A percentile compares a stretch with the other conserved stretches of the same genome.
Evolutionary conservation across 1,140 invertebrate species (phyloP).

Genomic region (Trialeurodes vaporariorum): DNA sequence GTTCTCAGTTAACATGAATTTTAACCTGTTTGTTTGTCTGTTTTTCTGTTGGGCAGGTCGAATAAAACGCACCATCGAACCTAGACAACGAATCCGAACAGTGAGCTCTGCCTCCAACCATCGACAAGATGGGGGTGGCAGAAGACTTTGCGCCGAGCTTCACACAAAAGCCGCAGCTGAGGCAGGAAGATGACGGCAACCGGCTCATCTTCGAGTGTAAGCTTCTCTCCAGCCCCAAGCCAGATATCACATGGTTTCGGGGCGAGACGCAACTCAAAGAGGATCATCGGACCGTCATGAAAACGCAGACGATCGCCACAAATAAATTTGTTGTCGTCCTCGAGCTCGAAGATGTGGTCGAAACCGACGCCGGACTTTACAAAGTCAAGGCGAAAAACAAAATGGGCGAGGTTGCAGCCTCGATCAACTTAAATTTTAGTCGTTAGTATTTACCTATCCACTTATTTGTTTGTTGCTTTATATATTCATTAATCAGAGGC

Average conservation of each 20-base stretch:
- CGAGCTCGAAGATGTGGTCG: slow-evolving; percentile 89
- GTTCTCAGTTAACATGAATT: too few species aligned
- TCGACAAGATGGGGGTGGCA: slow-evolving; percentile 53
- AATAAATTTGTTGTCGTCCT: slow-evolving; percentile 83
- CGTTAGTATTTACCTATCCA: slow-evolving; percentile 58
- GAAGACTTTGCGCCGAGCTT: slow-evolving; percentile 96
- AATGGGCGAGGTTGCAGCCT: slow-evolving; percentile 93
- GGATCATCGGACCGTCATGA: slow-evolving; percentile 72
- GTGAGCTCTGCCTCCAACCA: neutral
- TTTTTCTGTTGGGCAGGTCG: too few species aligned
- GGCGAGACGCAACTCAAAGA: slow-evolving; percentile 70
- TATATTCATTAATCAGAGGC: too few species aligned
- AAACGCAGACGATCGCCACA: slow-evolving; percentile 65
- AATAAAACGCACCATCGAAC: neutral
- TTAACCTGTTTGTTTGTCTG: too few species aligned
- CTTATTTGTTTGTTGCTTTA: too few species aligned
- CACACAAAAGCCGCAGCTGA: slow-evolving; percentile 88
- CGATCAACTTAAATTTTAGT: slow-evolving; percentile 97
- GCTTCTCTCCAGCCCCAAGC: slow-evolving; percentile 73
- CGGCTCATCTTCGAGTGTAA: slow-evolving; percentile 91
- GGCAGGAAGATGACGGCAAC: slow-evolving; percentile 92
- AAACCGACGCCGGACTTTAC: slow-evolving; percentile 92
- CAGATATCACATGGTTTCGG: slow-evolving; percentile 83
- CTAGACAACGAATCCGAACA: neutral
- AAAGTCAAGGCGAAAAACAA: slow-evolving; percentile 97